These are phyloP conservation scores for Ophiothrix spiculata DNA, from an alignment of 35 echinoderm and acorn worm species.

Conservation along the genomic window DNA sequence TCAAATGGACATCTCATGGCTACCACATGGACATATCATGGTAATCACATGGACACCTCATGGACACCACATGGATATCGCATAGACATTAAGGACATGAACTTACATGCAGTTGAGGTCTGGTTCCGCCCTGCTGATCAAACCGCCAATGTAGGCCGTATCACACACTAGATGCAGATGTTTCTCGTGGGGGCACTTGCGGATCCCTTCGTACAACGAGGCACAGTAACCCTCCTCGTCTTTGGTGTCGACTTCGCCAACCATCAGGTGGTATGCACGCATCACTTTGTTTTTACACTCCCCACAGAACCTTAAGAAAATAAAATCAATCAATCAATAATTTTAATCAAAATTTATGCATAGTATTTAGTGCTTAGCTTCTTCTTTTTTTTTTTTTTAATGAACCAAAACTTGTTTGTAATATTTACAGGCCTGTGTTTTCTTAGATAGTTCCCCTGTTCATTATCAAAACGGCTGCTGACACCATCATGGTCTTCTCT, in stretches of 20 bases:
- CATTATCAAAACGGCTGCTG: too few relatives aligned
- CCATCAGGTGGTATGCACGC: conserved; percentile 80
- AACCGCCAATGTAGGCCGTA: conserved; percentile 80
- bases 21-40: too few relatives aligned
- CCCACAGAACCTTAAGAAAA: conserved; percentile 70
- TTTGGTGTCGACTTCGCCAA: conserved; percentile 63
- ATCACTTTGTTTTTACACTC: conserved; percentile 97
- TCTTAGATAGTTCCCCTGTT: too few relatives aligned
- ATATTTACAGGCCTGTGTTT: too few relatives aligned
- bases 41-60: too few relatives aligned
- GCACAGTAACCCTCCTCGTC: conserved; percentile 81
- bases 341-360: not conserved
- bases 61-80: too few relatives aligned
- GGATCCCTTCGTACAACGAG: conserved; percentile 72
- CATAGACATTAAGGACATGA: too few relatives aligned
- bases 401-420: too few relatives aligned
- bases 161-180: conserved; percentile 87
- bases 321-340: not conserved
- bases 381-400: not conserved
- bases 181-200: conserved; percentile 68
- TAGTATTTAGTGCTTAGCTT: not conserved
- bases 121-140: conserved; percentile 91
- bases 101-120: conserved; percentile 90
- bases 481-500: too few relatives aligned
- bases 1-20: too few relatives aligned